A percentile compares a stretch with the other conserved stretches of the same genome.
Conservation (phyloP, 2,888 invertebrate genomes). For the Ferrisia virgata region DNA sequence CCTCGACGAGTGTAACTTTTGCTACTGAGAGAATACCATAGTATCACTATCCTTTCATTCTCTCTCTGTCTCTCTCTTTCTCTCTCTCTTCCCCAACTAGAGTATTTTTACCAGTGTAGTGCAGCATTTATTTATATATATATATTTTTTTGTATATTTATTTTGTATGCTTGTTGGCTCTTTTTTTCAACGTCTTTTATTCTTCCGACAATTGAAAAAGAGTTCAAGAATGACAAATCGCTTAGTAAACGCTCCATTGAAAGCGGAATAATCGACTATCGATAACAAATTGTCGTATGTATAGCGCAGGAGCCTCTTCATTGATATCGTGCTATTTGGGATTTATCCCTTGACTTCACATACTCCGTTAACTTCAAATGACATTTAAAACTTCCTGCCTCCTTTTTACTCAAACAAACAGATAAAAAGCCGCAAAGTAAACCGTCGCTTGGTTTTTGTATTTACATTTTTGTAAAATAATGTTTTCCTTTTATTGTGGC, state of each 20-base stretch:
- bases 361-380: constrained; percentile 45
- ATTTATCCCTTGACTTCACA: constrained; percentile 45
- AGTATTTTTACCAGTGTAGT: not conserved
- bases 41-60: not conserved
- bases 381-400: constrained; percentile 44
- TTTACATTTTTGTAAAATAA: constrained; percentile 42
- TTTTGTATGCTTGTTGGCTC: not conserved
- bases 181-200: constrained; percentile 26
- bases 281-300: constrained; percentile 44
- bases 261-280: constrained; percentile 44
- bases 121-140: not conserved
- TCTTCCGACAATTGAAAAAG: constrained; percentile 39
- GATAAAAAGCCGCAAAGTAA: constrained; percentile 41
- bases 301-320: constrained; percentile 15
- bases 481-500: constrained; percentile 36
- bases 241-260: constrained; percentile 43
- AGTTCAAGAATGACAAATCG: constrained; percentile 44
- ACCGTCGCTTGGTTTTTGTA: constrained; percentile 21
- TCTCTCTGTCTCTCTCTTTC: too few relatives aligned
- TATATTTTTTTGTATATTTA: not conserved
- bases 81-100: not conserved
- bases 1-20: not conserved
- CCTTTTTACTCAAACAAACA: constrained; percentile 34
- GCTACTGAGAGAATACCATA: not conserved
- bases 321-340: constrained; percentile 37